Base-by-base conservation (phyloP, 1,140 invertebrate species). In the Riptortus pedestris region DNA sequence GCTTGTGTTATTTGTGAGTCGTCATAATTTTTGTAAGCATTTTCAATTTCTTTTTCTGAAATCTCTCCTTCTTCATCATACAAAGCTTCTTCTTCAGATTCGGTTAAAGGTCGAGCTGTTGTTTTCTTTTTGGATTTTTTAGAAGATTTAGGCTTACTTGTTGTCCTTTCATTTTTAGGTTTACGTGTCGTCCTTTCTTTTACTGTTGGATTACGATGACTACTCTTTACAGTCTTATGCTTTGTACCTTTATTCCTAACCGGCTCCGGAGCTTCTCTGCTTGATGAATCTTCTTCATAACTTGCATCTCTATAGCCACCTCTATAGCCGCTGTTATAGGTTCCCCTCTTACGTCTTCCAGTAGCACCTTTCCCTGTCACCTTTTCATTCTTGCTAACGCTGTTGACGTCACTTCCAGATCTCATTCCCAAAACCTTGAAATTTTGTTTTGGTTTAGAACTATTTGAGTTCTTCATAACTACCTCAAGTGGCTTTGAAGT, bases 31-130 rank as follows among this genome's bases (percentile, higher is more conserved):
- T 65, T 61, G 29, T 55, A 65, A 29, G 52, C 48, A 12, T 55
- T 48, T 65, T 65, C 59, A 16, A 52, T 51, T 24, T 64, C 62
- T 52, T 62, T 65, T n/a, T 55, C 48, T 2, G 64, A 43, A 16
- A 63, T 18, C 7, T 63, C 62, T 3, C 33, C 31, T 31, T 59
- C 48, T 47, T 62, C 57, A 28, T 62, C 52, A 28, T 38, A 55
- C 2, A 38, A 48, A 1, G 11, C 33, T 28, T 62, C 38, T 27
- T 66, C 47, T 48, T 66, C 62, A 16, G n/a, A 29, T 18, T 61
- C 29, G 2, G 43, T 59, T 2, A 63, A 9, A 26, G 51, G 24
- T n/a, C n/a, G n/a, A 20, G 45, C 60, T 14, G 64, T 38, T 38
- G 60, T 62, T 11, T 43, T 52, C 43, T 18, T 65, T 24, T 31